These are phyloP conservation scores for Coelopa frigida DNA, from an alignment of 1,140 invertebrate genomes.

Conservation along the genomic window DNA sequence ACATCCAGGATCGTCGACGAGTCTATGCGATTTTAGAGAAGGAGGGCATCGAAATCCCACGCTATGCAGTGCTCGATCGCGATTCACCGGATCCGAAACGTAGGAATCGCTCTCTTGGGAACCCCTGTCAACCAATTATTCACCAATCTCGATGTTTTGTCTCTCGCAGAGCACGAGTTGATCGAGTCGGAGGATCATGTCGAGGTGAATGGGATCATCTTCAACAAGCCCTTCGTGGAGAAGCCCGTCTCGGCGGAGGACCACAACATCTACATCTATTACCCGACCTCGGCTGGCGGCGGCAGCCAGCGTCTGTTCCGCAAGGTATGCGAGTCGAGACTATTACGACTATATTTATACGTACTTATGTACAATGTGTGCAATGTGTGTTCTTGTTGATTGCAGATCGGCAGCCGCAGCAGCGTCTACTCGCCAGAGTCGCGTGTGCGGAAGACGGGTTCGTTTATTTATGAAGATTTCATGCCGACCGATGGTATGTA, in stretches of 20 bases:
- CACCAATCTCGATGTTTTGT: not conserved
- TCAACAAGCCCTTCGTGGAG: conserved; percentile 99
- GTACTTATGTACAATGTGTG: too few relatives aligned
- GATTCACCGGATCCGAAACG: conserved; percentile 86
- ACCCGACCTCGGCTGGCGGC: conserved; percentile 95
- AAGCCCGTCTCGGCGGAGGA: conserved; percentile 83
- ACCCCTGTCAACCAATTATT: not conserved
- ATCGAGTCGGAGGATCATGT: conserved; percentile 98
- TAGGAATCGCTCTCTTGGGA: conserved; percentile 48
- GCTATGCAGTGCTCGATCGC: conserved; percentile 94
- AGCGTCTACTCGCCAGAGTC: conserved; percentile 97
- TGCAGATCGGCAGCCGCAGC: conserved; percentile 92
- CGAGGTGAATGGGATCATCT: conserved; percentile 93
- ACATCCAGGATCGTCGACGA: conserved; percentile 88
- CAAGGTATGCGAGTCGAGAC: conserved; percentile 61
- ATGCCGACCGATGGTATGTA: conserved; percentile 96
- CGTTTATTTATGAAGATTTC: conserved; percentile 99
- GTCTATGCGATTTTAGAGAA: conserved; percentile 91
- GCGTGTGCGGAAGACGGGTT: conserved; percentile 90
- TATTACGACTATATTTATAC: too few relatives aligned
- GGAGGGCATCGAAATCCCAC: conserved; percentile 94
- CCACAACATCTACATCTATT: conserved; percentile 99
- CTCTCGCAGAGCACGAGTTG: conserved; percentile 73
- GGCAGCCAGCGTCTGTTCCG: conserved; percentile 95
- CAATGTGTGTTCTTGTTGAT: conserved; percentile 9